Evolutionary conservation across 2,888 invertebrate species (phyloP).

Genomic region (Drosophila subsilvestris): DNA sequence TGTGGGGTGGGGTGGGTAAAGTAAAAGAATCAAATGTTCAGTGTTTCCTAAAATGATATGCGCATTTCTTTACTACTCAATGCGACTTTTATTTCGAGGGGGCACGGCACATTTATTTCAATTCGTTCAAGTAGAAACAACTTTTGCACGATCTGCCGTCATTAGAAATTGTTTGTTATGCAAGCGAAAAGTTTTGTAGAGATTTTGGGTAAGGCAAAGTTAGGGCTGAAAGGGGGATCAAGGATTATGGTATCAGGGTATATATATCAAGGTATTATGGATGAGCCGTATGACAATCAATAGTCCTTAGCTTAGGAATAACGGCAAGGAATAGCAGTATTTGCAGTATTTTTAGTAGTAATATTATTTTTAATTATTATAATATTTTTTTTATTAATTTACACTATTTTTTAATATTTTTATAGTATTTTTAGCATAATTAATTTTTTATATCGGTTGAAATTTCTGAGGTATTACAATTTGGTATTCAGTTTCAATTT

Average conservation of each 20-base stretch:
- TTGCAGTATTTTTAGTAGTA: too few species aligned
- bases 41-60: slow-evolving; percentile 63
- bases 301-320: not conserved
- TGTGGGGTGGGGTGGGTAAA: not conserved
- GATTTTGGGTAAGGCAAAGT: not conserved
- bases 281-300: too few species aligned
- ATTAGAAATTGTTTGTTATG: slow-evolving; percentile 18
- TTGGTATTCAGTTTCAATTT: slow-evolving; percentile 58
- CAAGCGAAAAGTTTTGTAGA: not conserved
- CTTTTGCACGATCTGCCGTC: slow-evolving; percentile 24
- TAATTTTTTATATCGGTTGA: not conserved
- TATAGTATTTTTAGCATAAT: slow-evolving; percentile 1
- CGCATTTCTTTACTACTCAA: slow-evolving; percentile 49
- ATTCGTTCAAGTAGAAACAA: slow-evolving; percentile 32
- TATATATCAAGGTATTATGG: too few species aligned
- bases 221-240: not conserved
- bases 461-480: not conserved
- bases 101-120: slow-evolving; percentile 33
- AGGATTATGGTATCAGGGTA: not conserved
- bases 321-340: too few species aligned
- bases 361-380: too few species aligned
- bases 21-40: slow-evolving; percentile 51
- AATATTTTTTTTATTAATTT: not conserved
- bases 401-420: not conserved
- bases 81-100: slow-evolving; percentile 34